phyloP scores from a whole-genome alignment of 2,113 vertebrate species.

The Rhinopomastus cyanomelas region DNA sequence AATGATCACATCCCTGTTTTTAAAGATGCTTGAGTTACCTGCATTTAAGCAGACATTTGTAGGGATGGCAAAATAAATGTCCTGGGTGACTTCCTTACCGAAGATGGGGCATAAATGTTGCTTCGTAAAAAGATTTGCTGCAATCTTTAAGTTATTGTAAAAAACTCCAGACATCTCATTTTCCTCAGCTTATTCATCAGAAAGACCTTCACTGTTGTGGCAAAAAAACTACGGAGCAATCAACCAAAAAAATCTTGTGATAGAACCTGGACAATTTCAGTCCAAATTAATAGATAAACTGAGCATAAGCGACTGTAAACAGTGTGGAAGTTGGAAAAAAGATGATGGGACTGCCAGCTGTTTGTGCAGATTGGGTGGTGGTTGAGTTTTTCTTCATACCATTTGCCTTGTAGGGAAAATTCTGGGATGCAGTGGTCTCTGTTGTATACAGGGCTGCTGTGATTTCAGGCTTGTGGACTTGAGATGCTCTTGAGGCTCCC shows the following conservation, averaged over 20 bases:
- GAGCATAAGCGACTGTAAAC: neutral
- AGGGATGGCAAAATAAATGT: neutral
- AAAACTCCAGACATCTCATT: neutral
- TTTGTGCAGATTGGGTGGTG: neutral
- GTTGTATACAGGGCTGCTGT: neutral
- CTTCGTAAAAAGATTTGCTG: neutral
- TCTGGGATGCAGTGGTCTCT: neutral
- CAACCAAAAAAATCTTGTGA: neutral
- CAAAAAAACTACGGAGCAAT: neutral
- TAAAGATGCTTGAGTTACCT: neutral
- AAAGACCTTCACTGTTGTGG: neutral
- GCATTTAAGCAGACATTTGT: neutral
- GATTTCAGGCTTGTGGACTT: neutral
- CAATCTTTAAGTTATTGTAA: neutral
- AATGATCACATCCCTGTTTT: neutral
- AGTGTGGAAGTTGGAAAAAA: neutral
- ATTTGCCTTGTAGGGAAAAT: neutral
- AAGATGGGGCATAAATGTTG: neutral
- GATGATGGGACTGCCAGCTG: neutral
- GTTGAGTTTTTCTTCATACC: neutral
- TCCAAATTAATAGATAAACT: neutral
- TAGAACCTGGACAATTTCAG: neutral
- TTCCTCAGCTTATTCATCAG: neutral
- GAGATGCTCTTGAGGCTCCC: neutral
- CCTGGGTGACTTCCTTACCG: neutral